phyloP scores from a whole-genome alignment of 1,140 invertebrate genomes.

The Bombus waltoni region DNA sequence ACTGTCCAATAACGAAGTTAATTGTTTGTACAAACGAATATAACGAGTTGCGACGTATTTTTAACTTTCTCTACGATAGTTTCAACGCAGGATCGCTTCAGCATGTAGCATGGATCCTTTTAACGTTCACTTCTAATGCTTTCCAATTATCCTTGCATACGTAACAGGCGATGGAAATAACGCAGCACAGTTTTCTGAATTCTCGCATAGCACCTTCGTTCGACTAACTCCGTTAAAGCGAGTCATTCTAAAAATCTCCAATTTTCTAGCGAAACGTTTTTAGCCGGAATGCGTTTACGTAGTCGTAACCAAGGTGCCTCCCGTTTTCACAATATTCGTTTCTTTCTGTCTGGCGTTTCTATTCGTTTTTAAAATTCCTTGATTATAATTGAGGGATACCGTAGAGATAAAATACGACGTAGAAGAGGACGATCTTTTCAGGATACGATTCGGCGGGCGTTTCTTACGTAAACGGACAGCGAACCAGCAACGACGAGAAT shows the following conservation, averaged over 20 bases:
- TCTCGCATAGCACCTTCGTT: background rate
- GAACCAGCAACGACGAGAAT: conserved; percentile 17
- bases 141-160: background rate
- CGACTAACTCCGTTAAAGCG: conserved; percentile 30
- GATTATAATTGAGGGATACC: background rate
- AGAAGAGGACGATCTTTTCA: conserved; percentile 71
- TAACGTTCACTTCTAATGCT: background rate
- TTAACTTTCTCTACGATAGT: too few relatives aligned
- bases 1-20: background rate
- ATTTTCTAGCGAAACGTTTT: conserved; percentile 18
- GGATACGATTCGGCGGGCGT: conserved; percentile 78
- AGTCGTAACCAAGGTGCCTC: background rate
- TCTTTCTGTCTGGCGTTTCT: background rate
- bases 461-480: conserved; percentile 76
- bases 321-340: background rate
- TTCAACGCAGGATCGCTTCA: background rate
- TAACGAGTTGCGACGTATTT: background rate
- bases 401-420: conserved; percentile 12
- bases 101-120: conserved; percentile 2
- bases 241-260: background rate
- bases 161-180: conserved; percentile 10
- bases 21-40: background rate
- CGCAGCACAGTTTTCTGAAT: background rate
- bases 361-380: background rate
- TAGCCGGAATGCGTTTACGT: background rate